Evolutionary conservation across 2,113 vertebrate genomes (phyloP), one percentile per base, ranked within the genome.

Genomic region (Pogona vitticeps): DNA sequence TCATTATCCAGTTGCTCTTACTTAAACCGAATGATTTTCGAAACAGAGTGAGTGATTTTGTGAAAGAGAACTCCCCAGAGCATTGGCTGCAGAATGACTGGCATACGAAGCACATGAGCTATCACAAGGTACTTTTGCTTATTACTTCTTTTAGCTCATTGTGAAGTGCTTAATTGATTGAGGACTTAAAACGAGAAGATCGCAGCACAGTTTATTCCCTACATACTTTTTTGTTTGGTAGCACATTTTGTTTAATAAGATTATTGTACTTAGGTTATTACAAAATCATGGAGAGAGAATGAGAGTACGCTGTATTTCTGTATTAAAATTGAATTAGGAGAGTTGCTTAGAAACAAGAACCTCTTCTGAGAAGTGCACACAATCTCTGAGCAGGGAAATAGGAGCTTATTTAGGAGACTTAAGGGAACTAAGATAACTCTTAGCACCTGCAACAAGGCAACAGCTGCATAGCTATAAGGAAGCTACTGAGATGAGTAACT

Each of bases 41-140:
- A 95, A 99, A 99, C 94, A 93, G 99, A 89, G 99, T 99, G 80
- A 99, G 97, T 89, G 99, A 99, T 86, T 99, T 99, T 92, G 99
- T 99, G 86, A 99, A 99, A 92, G 99, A 99, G 94, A 99, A 99
- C 86, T 98, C 98, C 33, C 99, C 99, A 0, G 99, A 99, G 89
- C 99, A 99, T 96, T 99, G 99, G 99, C 97, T 99, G 40, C 99
- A 99, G 97, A 99, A 98, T 21, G 99, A 99, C 95, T 99, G 99
- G 99, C 99, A 99, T 94, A 98, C 97, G 84, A 99, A 99, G 78
- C 99, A 99, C 94, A 99, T 99, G 98, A 98, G 90, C 93, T 99
- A 99, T 90, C 98, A 99, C 95, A 99, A 99, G 98, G 99, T 98
- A 97, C 38, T 2, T 86, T 75, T 80, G 6, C 12, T 67, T 76